Conservation (phyloP, 2,113 vertebrate species). For the Neotoma lepida region DNA sequence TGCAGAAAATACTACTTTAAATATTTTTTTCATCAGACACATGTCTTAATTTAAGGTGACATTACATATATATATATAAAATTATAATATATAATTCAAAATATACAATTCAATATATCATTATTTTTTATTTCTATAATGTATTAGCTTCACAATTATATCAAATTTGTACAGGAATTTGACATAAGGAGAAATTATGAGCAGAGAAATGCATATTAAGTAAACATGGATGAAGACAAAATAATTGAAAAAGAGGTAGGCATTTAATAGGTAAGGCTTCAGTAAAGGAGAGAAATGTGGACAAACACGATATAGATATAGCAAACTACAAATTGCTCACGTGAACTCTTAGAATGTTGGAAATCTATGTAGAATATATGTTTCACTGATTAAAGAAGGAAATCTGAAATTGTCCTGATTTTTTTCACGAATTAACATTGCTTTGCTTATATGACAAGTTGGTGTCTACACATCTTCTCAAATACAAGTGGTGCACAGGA, state of each 20-base stretch:
- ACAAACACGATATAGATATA: neutral
- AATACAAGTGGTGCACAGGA: neutral
- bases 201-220: neutral
- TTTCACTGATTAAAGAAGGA: neutral
- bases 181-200: neutral
- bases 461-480: neutral
- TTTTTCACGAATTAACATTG: neutral
- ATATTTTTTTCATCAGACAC: neutral
- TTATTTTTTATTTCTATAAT: neutral
- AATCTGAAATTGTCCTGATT: neutral
- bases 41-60: constrained; percentile 15
- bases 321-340: neutral
- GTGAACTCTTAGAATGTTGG: neutral
- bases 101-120: too few relatives aligned
- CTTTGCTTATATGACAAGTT: constrained; percentile 10
- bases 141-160: neutral
- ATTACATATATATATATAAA: neutral
- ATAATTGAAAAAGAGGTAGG: neutral
- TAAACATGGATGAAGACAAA: neutral
- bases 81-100: neutral
- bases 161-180: neutral
- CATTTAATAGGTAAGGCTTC: neutral
- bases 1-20: neutral
- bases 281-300: neutral
- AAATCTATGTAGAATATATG: neutral